Conservation (phyloP, 2,113 vertebrate species). For the Casuarius casuarius region DNA sequence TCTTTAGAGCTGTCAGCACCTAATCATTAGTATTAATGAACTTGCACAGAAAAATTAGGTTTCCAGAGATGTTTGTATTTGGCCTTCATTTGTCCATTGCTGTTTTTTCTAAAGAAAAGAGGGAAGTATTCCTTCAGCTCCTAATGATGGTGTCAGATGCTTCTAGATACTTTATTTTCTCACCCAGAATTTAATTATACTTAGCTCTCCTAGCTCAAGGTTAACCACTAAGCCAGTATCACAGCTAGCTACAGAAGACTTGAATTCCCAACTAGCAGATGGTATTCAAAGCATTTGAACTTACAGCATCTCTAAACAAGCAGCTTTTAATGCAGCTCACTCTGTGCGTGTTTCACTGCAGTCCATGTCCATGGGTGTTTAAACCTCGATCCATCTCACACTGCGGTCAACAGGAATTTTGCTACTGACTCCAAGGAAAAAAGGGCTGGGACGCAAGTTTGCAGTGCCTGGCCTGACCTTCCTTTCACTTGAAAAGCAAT, state of each 20-base stretch:
- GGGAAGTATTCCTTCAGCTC: constrained; percentile 40
- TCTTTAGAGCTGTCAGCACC: constrained; percentile 55
- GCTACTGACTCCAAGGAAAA: background rate
- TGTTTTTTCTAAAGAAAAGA: background rate
- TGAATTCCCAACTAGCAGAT: constrained; percentile 26
- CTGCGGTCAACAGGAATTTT: background rate
- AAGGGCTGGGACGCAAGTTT: background rate
- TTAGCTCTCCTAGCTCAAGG: constrained; percentile 3
- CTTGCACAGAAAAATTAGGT: background rate
- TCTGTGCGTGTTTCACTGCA: background rate
- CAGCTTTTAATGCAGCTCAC: constrained; percentile 28
- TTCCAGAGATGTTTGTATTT: background rate
- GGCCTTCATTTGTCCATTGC: background rate
- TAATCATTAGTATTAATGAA: constrained; percentile 61
- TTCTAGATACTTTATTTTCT: background rate
- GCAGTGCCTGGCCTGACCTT: background rate
- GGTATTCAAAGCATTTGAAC: constrained; percentile 45
- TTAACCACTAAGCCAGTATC: constrained; percentile 24
- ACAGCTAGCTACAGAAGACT: background rate
- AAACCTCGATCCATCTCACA: background rate
- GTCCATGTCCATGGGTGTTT: background rate
- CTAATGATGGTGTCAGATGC: background rate
- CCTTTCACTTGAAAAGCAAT: background rate
- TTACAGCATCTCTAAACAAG: constrained; percentile 26
- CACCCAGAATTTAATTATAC: constrained; percentile 23